These are phyloP conservation scores for Drosophila emarginata DNA, from an alignment of 2,888 invertebrate species.

Conservation along the genomic window DNA sequence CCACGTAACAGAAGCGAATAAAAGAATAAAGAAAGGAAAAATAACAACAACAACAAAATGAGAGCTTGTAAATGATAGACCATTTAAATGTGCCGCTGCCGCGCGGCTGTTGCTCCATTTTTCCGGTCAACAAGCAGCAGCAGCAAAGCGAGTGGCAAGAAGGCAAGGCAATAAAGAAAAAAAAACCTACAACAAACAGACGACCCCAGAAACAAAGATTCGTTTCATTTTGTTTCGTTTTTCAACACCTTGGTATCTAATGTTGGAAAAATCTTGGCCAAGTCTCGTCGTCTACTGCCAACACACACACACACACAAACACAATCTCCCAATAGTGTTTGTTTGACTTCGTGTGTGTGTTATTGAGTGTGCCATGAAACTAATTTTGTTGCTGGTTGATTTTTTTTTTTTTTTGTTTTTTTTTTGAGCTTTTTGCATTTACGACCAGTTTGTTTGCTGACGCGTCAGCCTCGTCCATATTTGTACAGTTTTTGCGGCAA, in stretches of 20 bases:
- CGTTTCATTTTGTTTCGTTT: slow-evolving; percentile 19
- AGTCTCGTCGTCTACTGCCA: slow-evolving; percentile 19
- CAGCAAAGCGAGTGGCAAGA: not conserved
- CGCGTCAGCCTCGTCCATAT: slow-evolving; percentile 57
- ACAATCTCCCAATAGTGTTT: slow-evolving; percentile 20
- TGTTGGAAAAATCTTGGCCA: slow-evolving; percentile 49
- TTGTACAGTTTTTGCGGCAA: slow-evolving; percentile 63
- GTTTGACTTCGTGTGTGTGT: slow-evolving; percentile 10
- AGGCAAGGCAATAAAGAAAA: not conserved
- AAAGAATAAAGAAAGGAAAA: slow-evolving; percentile 7
- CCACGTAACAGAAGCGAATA: slow-evolving; percentile 34
- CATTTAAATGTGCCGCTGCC: slow-evolving; percentile 49
- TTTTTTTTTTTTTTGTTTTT: slow-evolving; percentile 15
- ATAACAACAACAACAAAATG: slow-evolving; percentile 3
- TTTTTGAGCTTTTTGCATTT: slow-evolving; percentile 28
- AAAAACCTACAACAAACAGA: slow-evolving; percentile 1
- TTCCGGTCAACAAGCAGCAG: slow-evolving; percentile 52
- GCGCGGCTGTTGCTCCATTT: slow-evolving; percentile 46
- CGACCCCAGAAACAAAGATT: slow-evolving; percentile 14
- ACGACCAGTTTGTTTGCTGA: slow-evolving; percentile 56
- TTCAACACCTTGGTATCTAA: slow-evolving; percentile 24
- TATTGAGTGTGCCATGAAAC: slow-evolving; percentile 44
- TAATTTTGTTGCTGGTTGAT: slow-evolving; percentile 50
- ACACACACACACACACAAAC: not conserved
- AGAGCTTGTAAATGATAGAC: slow-evolving; percentile 55